Evolutionary conservation across 2,888 invertebrate species (phyloP), one percentile per base, ranked within the genome.

Genomic region (Morpho deidamia): DNA sequence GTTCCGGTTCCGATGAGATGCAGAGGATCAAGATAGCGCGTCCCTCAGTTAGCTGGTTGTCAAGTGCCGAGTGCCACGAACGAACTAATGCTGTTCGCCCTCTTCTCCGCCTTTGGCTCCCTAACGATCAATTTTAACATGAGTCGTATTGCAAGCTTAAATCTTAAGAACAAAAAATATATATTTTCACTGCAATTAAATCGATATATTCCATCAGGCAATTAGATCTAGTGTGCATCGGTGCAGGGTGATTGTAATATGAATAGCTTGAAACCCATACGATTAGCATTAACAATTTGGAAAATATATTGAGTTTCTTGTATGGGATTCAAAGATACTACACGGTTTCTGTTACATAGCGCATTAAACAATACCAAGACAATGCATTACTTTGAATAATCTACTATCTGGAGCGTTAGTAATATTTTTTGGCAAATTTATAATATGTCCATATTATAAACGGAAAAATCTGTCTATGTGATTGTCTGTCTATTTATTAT

Each of bases 61-160:
- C 92, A 92, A 91, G 92, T 92, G 90, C 92, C 92, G 85, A 92
- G 93, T 83, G 93, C 91, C 90, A 94, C 92, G 91, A 92, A 94
- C 86, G 94, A 93, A 87, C 92, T 95, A 94, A 94, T 94, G 93
- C 92, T 94, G 94, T 94, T 94, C 94, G 93, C 92, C 93, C 94
- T 95, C 94, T 94, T 95, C 94, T 94, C 94, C 94, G 88, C 89
- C 81, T 94, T 94, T 93, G 93, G 94, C 92, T 93, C 94, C 94
- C 95, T 94, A 91, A 56, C 56, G 60, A 68, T 35, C 32, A 63
- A 64, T 59, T 44, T 40, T 38, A 32, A 32, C 33, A 38, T 60
- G 50, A 58, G 57, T 45, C 11, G 23, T 7, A n/a, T n/a, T 10
- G 0, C 3, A n/a, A 49, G 9, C 11, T 1, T 32, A 39, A 7